Conservation (phyloP, 2,797 vertebrate genomes). For the Dromococcyx pavoninus region DNA sequence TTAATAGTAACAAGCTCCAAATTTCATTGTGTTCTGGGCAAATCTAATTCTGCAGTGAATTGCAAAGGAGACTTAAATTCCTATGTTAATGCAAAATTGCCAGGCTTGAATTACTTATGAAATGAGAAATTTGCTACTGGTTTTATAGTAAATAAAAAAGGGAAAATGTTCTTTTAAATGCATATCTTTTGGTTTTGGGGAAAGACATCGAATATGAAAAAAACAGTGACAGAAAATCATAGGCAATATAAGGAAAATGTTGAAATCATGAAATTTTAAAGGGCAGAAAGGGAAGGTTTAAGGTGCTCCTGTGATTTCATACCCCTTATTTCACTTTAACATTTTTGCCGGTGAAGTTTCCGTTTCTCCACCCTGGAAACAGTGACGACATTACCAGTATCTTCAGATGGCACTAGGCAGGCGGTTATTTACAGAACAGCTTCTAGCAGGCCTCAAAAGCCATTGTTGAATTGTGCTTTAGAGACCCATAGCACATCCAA, state of each 20-base stretch:
- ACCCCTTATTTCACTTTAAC: not conserved
- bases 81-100: slow-evolving; percentile 12
- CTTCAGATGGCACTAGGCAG: not conserved
- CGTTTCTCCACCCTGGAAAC: not conserved
- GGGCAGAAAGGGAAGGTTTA: not conserved
- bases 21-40: not conserved
- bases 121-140: not conserved
- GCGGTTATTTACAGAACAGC: not conserved
- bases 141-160: not conserved
- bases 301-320: not conserved
- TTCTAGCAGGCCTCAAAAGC: slow-evolving; percentile 32
- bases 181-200: not conserved
- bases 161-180: slow-evolving; percentile 19
- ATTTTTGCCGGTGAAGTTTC: not conserved
- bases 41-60: not conserved
- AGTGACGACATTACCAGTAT: not conserved
- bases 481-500: not conserved
- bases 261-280: not conserved
- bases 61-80: slow-evolving; percentile 11
- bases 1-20: not conserved
- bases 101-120: slow-evolving; percentile 3
- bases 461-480: not conserved
- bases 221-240: not conserved
- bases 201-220: not conserved
- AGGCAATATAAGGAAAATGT: not conserved